Conservation (phyloP, 2,113 vertebrate genomes). For the Microcebus griseorufus region DNA sequence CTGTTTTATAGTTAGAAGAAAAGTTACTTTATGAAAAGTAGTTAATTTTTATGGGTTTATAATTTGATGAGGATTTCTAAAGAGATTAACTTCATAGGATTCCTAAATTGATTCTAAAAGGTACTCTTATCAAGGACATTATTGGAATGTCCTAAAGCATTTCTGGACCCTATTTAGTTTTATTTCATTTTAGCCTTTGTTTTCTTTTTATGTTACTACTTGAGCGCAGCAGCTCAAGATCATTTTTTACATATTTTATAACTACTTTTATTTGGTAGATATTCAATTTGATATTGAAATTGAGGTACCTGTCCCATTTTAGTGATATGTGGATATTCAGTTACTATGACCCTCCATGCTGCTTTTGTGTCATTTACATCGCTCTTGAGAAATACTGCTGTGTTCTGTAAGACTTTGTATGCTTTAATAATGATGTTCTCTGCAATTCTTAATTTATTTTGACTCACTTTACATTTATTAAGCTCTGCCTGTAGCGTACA, state of each 20-base stretch:
- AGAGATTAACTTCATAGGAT: neutral
- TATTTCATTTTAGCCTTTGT: neutral
- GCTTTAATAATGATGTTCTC: neutral
- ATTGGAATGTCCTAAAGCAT: neutral
- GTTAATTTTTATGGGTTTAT: neutral
- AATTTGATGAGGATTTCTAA: neutral
- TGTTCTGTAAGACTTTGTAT: neutral
- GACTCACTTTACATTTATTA: neutral
- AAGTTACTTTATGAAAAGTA: conserved; percentile 12
- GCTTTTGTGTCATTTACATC: neutral
- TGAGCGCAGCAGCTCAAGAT: neutral
- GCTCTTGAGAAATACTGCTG: neutral
- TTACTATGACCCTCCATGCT: neutral
- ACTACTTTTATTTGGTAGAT: neutral
- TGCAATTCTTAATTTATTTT: neutral
- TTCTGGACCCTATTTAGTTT: neutral
- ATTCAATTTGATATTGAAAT: neutral
- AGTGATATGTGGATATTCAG: neutral
- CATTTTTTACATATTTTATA: neutral
- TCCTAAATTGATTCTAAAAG: neutral
- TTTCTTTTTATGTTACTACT: neutral
- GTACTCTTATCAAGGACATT: neutral
- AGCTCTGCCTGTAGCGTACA: neutral
- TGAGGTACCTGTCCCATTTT: neutral
- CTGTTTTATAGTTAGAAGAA: neutral